phyloP scores from a whole-genome alignment of 2,797 vertebrate genomes.

The Dermochelys coriacea region DNA sequence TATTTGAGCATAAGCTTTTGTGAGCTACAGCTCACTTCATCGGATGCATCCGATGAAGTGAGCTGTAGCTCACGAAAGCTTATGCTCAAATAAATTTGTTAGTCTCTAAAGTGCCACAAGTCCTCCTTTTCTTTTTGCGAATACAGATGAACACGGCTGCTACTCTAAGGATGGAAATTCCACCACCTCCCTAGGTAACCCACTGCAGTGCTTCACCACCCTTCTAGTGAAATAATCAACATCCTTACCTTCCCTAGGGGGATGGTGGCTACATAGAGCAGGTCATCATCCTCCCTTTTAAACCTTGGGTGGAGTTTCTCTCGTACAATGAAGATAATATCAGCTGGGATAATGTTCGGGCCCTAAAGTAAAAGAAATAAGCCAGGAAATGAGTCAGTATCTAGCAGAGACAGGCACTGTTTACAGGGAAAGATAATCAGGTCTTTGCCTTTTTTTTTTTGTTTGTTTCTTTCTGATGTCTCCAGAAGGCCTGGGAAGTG shows the following conservation, averaged over 20 bases:
- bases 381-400: not conserved
- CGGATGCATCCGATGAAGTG: no score
- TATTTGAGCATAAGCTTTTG: no score
- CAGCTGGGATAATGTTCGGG: constrained; percentile 91
- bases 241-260: constrained; percentile 89
- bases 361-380: constrained; percentile 80
- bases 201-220: no score
- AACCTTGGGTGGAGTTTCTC: constrained; percentile 91
- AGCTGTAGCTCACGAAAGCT: no score
- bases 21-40: no score
- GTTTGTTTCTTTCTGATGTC: not conserved
- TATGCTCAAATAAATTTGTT: no score
- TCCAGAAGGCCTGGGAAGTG: not conserved
- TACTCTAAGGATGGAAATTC: no score
- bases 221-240: not conserved
- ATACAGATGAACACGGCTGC: no score
- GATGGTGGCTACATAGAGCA: constrained; percentile 84
- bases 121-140: no score
- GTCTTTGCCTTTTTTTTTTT: not conserved
- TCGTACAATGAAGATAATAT: constrained; percentile 92
- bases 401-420: rapidly evolving
- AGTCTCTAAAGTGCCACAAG: no score
- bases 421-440: not conserved
- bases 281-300: constrained; percentile 81
- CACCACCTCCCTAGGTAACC: no score